Conservation (phyloP, 2,113 vertebrate species). For the Eptesicus fuscus region DNA sequence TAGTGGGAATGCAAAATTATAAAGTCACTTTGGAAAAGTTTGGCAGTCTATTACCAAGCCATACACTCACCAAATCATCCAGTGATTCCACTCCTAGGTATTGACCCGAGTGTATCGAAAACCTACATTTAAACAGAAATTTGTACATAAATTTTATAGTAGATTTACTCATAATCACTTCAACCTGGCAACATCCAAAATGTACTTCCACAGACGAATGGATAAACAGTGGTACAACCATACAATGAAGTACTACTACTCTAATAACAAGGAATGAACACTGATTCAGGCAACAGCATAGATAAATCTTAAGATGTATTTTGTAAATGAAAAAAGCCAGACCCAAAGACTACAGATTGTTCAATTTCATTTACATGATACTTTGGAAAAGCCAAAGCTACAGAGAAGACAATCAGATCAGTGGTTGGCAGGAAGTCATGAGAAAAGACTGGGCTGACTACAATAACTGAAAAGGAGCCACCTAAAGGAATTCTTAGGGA, state of each 20-base stretch:
- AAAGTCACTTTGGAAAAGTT: background rate
- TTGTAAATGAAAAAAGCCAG: background rate
- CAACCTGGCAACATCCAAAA: background rate
- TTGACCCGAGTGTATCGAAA: background rate
- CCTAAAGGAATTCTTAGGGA: background rate
- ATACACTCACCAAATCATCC: background rate
- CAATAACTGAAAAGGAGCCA: background rate
- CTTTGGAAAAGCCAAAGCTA: background rate
- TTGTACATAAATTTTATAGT: background rate
- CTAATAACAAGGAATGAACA: background rate
- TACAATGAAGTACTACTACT: background rate
- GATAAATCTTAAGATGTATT: background rate
- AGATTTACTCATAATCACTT: background rate
- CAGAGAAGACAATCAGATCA: background rate
- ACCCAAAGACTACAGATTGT: background rate
- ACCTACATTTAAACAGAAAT: background rate
- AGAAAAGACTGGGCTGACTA: background rate
- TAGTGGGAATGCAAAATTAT: background rate
- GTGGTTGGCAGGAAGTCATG: background rate
- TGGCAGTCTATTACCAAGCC: background rate
- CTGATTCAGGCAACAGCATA: background rate
- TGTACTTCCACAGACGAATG: background rate
- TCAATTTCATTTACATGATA: background rate
- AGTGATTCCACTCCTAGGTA: background rate
- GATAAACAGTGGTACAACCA: background rate